Evolutionary conservation across 2,113 vertebrate species (phyloP).

Genomic region (Loxodonta africana): DNA sequence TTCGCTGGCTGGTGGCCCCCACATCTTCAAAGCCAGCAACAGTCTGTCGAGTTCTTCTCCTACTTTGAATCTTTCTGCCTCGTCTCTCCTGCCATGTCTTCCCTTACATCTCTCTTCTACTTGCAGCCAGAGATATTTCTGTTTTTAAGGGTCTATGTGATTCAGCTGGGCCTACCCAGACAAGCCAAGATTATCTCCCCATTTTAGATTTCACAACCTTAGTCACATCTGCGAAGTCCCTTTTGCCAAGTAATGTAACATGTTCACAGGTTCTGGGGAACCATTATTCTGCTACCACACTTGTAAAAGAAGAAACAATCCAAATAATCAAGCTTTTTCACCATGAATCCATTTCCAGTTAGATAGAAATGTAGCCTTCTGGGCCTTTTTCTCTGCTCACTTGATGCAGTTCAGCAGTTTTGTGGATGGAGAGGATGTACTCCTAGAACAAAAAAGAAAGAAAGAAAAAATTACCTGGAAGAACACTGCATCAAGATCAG

Average conservation of each 20-base stretch:
- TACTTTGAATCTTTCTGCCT: neutral
- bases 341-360: neutral
- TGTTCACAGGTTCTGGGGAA: neutral
- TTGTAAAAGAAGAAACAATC: neutral
- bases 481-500: neutral
- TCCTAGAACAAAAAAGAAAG: neutral
- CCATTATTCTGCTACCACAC: neutral
- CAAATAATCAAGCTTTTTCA: neutral
- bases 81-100: neutral
- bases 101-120: neutral
- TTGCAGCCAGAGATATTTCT: neutral
- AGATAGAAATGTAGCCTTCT: neutral
- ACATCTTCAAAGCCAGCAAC: neutral
- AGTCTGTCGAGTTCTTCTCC: neutral
- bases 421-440: neutral
- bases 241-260: neutral
- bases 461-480: neutral
- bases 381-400: neutral
- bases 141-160: neutral
- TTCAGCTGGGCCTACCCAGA: neutral
- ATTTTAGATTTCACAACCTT: neutral
- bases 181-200: neutral
- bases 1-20: neutral
- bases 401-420: neutral
- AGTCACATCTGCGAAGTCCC: neutral